Percentiles rank a stretch among this genome's conserved stretches.
Conservation (phyloP, 2,888 invertebrate species). For the Phalangium opilio region DNA sequence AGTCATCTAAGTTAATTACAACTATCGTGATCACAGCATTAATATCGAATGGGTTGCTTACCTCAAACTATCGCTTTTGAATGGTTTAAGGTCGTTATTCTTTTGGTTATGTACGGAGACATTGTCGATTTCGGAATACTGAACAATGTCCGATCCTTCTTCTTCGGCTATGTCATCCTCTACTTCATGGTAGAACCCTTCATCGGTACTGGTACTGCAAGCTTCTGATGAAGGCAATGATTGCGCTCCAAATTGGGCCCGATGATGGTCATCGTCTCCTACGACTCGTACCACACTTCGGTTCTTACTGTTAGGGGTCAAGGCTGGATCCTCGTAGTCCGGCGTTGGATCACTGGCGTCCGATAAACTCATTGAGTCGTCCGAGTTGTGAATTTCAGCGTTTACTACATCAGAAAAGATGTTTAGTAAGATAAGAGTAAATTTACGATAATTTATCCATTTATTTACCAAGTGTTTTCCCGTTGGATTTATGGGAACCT, state of each 20-base stretch:
- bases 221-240: conserved; percentile 7
- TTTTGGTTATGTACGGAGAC: too few species aligned
- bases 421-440: too few species aligned
- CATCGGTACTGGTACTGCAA: conserved; percentile 15
- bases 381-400: conserved; percentile 22
- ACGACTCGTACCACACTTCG: neutral
- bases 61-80: too few species aligned
- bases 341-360: conserved; percentile 23
- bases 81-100: too few species aligned
- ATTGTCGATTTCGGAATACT: neutral
- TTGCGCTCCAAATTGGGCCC: neutral
- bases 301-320: neutral
- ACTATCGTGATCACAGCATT: too few species aligned
- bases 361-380: conserved; percentile 20
- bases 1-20: too few species aligned
- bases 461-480: too few species aligned
- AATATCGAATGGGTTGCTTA: too few species aligned
- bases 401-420: conserved; percentile 15
- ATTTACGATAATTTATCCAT: too few species aligned
- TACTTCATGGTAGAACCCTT: conserved; percentile 17
- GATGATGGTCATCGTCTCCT: neutral
- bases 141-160: neutral
- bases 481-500: too few species aligned
- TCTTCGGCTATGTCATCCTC: conserved; percentile 9
- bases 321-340: conserved; percentile 55